Base-by-base conservation (phyloP, 2,797 vertebrate genomes). In the Betta splendens region DNA sequence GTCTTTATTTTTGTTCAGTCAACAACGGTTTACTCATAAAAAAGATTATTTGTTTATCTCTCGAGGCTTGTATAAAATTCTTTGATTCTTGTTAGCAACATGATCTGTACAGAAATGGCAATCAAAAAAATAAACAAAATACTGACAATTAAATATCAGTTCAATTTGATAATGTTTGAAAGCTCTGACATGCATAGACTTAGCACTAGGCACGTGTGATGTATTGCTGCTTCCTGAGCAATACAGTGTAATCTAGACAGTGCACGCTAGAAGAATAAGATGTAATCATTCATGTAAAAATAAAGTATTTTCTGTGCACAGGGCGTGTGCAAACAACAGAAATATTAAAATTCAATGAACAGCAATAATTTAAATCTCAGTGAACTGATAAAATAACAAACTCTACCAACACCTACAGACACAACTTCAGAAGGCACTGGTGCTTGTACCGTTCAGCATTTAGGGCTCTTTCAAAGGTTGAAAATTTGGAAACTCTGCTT, bases 1-100 rank as follows among this genome's bases (percentile, higher is more conserved):
- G 16, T 78, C 45, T 85, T 89, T 85, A 88, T 85, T 89, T 85
- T 48, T 55, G 54, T 77, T 87, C 67, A 81, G 64, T 84, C 74
- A 79, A 72, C 54, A 79, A 74, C 45, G 63, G 38, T 57, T 72
- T 77, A 75, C 72, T 85, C 59, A 71, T 80, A 69, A 75, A 81
- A 77, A 81, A 81, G 75, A 37, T 77, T 73, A 40, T 77, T 64
- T 45, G 69, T 65, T 63, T 31, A 79, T 70, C 57, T 78, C 69
- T 76, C 36, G 64, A 80, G 62, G 51, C 70, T 69, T 60, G 59
- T 64, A 71, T 70, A 72, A 74, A 81, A 69, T 32, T 9, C 64
- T 31, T 77, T 40, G 64, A 65, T 77, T 50, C 42, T 60, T 52
- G 38, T 64, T 79, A 51, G 57, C 75, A 77, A 71, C 1, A 17